Evolutionary conservation across 2,113 vertebrate genomes (phyloP).

Genomic region (Bostrychus sinensis): DNA sequence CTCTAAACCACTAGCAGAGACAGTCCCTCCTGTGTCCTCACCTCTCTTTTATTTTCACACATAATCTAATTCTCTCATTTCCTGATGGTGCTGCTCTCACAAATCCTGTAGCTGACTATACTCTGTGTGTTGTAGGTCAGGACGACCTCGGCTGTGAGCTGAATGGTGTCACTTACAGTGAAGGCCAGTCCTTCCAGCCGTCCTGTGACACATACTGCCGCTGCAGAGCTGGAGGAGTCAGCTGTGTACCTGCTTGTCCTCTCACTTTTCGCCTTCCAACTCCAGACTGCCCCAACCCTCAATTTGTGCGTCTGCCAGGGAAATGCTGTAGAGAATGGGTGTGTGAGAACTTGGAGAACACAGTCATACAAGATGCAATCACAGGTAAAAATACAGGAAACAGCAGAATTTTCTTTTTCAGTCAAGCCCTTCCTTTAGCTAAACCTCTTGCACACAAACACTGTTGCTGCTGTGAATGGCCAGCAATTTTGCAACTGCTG

Average conservation of each 20-base stretch:
- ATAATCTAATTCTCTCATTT: slow-evolving; percentile 12
- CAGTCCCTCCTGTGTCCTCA: slow-evolving; percentile 36
- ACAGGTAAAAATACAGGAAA: no score
- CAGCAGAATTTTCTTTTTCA: neutral
- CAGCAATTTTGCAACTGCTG: neutral
- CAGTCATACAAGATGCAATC: slow-evolving; percentile 71
- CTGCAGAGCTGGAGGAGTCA: slow-evolving; percentile 86
- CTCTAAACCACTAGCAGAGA: slow-evolving; percentile 21
- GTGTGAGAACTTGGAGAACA: slow-evolving; percentile 83
- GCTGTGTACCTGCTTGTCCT: slow-evolving; percentile 84
- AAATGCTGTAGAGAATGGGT: slow-evolving; percentile 94
- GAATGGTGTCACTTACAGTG: slow-evolving; percentile 83
- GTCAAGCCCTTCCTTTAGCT: no score
- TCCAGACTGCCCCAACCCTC: slow-evolving; percentile 87
- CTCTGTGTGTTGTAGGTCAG: slow-evolving; percentile 74
- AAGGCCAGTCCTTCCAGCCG: slow-evolving; percentile 91
- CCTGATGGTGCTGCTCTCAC: slow-evolving; percentile 32
- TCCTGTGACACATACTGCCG: slow-evolving; percentile 86
- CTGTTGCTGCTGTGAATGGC: neutral
- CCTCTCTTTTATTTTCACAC: slow-evolving; percentile 8
- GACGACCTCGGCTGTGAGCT: slow-evolving; percentile 85
- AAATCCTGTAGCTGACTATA: neutral
- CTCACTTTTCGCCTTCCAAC: slow-evolving; percentile 82
- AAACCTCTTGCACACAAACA: neutral
- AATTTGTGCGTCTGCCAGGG: slow-evolving; percentile 80